phyloP scores from a whole-genome alignment of 2,888 invertebrate species.

The Nomada flava region DNA sequence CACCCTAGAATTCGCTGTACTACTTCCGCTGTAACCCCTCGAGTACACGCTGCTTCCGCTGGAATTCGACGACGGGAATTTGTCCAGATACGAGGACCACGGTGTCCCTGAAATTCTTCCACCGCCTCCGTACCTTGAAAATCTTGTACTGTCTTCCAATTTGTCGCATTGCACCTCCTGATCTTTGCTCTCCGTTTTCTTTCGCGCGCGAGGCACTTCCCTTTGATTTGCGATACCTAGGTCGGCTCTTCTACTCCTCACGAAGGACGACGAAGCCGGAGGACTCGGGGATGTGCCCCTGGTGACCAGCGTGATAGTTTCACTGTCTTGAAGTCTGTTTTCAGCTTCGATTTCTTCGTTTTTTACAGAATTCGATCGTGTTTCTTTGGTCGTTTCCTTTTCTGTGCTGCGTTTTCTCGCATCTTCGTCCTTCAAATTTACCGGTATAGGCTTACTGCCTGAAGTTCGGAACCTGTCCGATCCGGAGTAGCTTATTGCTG shows the following conservation, averaged over 20 bases:
- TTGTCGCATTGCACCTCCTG: conserved; percentile 91
- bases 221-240: conserved; percentile 90
- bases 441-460: conserved; percentile 54
- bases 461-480: conserved; percentile 74
- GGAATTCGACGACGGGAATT: conserved; percentile 75
- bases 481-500: conserved; percentile 71
- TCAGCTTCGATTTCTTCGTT: conserved; percentile 40
- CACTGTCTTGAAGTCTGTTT: conserved; percentile 54
- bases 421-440: conserved; percentile 63
- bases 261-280: conserved; percentile 86
- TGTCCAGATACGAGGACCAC: conserved; percentile 88
- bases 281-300: conserved; percentile 92
- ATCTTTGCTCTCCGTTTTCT: conserved; percentile 87
- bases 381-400: conserved; percentile 32
- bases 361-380: not conserved
- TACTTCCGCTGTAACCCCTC: conserved; percentile 61
- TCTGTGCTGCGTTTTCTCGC: conserved; percentile 45
- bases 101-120: conserved; percentile 87
- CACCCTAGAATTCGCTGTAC: conserved; percentile 68
- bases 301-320: conserved; percentile 87
- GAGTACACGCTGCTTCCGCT: conserved; percentile 60
- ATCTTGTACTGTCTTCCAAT: conserved; percentile 88
- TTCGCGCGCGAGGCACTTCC: conserved; percentile 86
- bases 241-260: conserved; percentile 89
- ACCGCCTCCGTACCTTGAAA: conserved; percentile 86